A percentile compares a stretch with the other conserved stretches of the same genome.
Conservation (phyloP, 2,888 invertebrate genomes). For the Prostheceraeus crozeri region DNA sequence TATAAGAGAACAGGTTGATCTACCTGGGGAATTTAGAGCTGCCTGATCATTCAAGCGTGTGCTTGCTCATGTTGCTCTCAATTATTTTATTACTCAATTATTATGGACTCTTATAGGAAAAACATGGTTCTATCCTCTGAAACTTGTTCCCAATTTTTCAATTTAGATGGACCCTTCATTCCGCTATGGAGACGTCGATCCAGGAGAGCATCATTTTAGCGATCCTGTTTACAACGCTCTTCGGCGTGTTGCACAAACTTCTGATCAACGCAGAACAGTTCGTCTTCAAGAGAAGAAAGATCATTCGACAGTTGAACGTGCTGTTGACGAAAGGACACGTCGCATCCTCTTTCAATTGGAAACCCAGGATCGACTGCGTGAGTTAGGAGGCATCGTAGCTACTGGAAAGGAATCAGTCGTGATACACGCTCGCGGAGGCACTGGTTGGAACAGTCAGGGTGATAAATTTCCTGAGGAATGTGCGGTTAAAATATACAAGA, state of each 20-base stretch:
- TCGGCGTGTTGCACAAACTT: slow-evolving; percentile 58
- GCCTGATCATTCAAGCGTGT: too few relatives aligned
- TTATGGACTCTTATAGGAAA: too few relatives aligned
- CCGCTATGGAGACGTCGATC: slow-evolving; percentile 58
- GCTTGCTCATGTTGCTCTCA: too few relatives aligned
- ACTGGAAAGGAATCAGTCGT: slow-evolving; percentile 62
- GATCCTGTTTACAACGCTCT: slow-evolving; percentile 67
- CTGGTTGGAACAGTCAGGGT: slow-evolving; percentile 44
- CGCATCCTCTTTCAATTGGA: slow-evolving; percentile 61
- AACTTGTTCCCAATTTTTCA: too few relatives aligned
- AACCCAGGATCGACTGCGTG: slow-evolving; percentile 60
- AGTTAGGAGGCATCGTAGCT: slow-evolving; percentile 61
- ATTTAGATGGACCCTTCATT: background rate
- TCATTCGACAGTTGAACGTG: slow-evolving; percentile 59
- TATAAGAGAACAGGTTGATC: too few relatives aligned
- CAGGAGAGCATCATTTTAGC: slow-evolving; percentile 76
- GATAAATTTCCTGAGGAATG: slow-evolving; percentile 57
- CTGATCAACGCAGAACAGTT: slow-evolving; percentile 58
- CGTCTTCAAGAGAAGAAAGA: slow-evolving; percentile 62
- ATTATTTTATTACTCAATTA: too few relatives aligned
- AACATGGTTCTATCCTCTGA: too few relatives aligned
- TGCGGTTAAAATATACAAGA: slow-evolving; percentile 63
- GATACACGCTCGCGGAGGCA: slow-evolving; percentile 46
- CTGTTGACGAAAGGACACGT: slow-evolving; percentile 61
- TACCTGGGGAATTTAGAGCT: too few relatives aligned